Conservation (phyloP, 2,113 vertebrate genomes). For the Gobius niger region DNA sequence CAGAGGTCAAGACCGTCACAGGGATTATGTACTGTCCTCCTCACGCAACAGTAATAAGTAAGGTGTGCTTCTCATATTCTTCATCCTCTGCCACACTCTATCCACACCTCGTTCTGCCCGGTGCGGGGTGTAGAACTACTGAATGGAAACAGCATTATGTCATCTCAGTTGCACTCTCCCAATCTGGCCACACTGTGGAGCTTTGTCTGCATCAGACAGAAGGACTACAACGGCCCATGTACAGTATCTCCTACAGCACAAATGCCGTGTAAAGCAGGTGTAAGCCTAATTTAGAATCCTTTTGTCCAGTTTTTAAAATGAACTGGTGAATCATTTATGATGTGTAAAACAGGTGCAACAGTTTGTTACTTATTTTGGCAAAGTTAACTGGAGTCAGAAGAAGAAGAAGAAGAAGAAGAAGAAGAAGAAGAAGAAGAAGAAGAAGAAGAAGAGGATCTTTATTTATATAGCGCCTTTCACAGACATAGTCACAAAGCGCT, state of each 20-base stretch:
- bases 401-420: too few species aligned
- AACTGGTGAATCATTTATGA: constrained; percentile 5
- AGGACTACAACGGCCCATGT: constrained; percentile 5
- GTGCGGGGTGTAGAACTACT: constrained; percentile 23
- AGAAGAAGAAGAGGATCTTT: too few species aligned
- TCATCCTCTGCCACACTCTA: constrained; percentile 13
- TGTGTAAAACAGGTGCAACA: not conserved
- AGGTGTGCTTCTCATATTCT: constrained; percentile 24
- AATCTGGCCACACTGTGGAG: constrained; percentile 64
- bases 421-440: too few species aligned
- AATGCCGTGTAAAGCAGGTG: not conserved
- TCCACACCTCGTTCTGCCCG: constrained; percentile 39
- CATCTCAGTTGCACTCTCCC: constrained; percentile 57
- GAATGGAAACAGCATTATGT: constrained; percentile 64
- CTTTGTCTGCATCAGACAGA: constrained; percentile 61
- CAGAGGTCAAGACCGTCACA: not conserved
- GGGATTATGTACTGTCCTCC: constrained; percentile 24
- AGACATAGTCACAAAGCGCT: too few species aligned
- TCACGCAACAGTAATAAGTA: not conserved
- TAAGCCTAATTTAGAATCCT: not conserved
- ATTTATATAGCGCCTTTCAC: too few species aligned
- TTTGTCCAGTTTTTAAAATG: not conserved
- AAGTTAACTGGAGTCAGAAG: not conserved
- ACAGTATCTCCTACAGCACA: not conserved
- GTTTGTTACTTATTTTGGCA: not conserved